Percentiles rank a stretch among this genome's conserved stretches.
These are phyloP conservation scores for Sinella curviseta DNA, from an alignment of 1,140 invertebrate genomes.

Conservation along the genomic window DNA sequence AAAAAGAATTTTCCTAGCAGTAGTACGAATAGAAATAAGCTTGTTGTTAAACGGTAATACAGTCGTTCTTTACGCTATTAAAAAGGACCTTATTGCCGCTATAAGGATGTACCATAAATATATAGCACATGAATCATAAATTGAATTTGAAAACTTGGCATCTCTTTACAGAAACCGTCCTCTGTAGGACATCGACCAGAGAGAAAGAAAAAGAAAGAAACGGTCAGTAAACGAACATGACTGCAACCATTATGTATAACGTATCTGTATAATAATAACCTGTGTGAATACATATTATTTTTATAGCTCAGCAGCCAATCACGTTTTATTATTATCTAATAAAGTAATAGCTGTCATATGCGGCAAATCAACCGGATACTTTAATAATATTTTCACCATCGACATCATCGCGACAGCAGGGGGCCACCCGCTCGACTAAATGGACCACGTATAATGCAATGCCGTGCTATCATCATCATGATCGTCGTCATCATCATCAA, in stretches of 20 bases:
- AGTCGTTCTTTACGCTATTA: too few relatives aligned
- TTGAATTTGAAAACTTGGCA: not conserved
- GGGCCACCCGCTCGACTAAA: not conserved
- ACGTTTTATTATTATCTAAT: conserved; percentile 16
- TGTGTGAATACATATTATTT: too few relatives aligned
- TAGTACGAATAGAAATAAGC: too few relatives aligned
- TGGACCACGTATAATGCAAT: not conserved
- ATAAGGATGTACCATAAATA: too few relatives aligned
- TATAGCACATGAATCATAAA: conserved; percentile 18
- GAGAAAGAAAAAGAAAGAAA: too few relatives aligned
- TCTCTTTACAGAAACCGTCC: not conserved
- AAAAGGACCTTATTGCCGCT: too few relatives aligned
- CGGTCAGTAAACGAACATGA: too few relatives aligned
- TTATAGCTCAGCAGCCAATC: not conserved
- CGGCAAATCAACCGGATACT: conserved; percentile 6
- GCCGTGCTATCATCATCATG: not conserved
- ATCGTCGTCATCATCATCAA: too few relatives aligned
- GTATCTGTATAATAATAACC: too few relatives aligned
- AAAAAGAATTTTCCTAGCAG: too few relatives aligned
- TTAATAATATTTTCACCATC: not conserved
- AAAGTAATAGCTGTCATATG: conserved; percentile 16
- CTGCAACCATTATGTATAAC: too few relatives aligned
- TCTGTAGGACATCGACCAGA: not conserved
- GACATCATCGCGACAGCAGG: not conserved
- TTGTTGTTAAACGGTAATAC: too few relatives aligned